Percentiles rank a stretch among this genome's conserved stretches.
These are phyloP conservation scores for Leptopilina boulardi DNA, from an alignment of 1,140 invertebrate genomes.

Conservation along the genomic window DNA sequence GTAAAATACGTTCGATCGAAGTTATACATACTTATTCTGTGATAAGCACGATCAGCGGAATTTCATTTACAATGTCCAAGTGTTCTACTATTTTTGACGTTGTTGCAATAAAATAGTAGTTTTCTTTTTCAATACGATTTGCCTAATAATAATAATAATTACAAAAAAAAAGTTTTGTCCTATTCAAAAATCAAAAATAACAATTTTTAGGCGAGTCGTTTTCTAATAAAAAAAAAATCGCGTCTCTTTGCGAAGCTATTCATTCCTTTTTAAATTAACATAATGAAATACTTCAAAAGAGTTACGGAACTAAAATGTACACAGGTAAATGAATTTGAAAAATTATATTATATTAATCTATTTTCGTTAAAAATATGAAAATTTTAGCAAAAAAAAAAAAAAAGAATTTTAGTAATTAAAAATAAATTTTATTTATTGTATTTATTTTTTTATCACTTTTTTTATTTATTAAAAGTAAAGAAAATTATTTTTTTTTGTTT, in stretches of 20 bases:
- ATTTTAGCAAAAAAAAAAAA: no score
- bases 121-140: not conserved
- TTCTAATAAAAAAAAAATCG: not conserved
- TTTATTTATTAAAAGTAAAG: no score
- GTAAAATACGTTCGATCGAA: constrained; percentile 46
- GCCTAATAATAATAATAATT: not conserved
- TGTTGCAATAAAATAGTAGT: constrained; percentile 1
- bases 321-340: no score
- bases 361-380: no score
- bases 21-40: constrained; percentile 64
- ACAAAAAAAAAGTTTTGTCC: constrained; percentile 32
- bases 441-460: no score
- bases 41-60: constrained; percentile 60
- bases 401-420: no score
- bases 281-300: constrained; percentile 33
- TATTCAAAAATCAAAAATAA: constrained; percentile 31
- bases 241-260: constrained; percentile 45
- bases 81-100: constrained; percentile 10
- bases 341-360: no score
- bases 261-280: constrained; percentile 52
- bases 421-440: no score
- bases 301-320: not conserved
- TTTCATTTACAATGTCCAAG: constrained; percentile 1
- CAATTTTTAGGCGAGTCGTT: not conserved
- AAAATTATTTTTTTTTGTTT: no score